Evolutionary conservation across 2,888 invertebrate genomes (phyloP), one percentile per base, ranked within the genome.

Genomic region (Pyrochroa serraticornis): DNA sequence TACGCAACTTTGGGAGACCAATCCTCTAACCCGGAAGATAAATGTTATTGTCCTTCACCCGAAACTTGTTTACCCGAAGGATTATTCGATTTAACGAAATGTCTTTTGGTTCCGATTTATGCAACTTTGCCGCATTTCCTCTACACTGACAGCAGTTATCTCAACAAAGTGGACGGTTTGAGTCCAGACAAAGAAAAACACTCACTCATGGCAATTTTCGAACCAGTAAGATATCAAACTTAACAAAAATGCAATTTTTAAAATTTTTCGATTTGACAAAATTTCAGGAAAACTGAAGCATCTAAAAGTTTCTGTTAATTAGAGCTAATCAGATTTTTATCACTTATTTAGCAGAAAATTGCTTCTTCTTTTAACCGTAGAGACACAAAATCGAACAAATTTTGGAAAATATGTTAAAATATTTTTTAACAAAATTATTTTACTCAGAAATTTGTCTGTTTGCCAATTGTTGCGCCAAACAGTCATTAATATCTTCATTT

Each of bases 71-170:
- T 89, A 1, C 83, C 84, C 8, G 87, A 86, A 73, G 92, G 93
- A 0, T 80, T 89, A 0, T 85, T 89, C 80, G 90, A 91, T 72
- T 66, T 92, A 30, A 75, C 75, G 0, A 85, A 85, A n/a, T 87
- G 91, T 59, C 66, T 86, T 0, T 87, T 87, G 0, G 91, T 84
- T 0, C 94, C 95, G 0, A 76, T 95, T 43, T 81, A 87, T 3
- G 89, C 85, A 0, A 90, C 93, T 0, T 73, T 92, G 75, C 95
- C 95, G 0, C 95, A 95, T 77, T 91, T 90, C 71, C 84, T 87
- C 58, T 81, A 85, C 0, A 79, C 82, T 0, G 90, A 91, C 66
- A 70, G 72, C 48, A 73, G 65, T 10, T 76, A 75, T 53, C 44
- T 73, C 6, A 58, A 71, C 1, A 79, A 80, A 7, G 84, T 88